Evolutionary conservation across 2,113 vertebrate species (phyloP).

Genomic region (Perccottus glenii): DNA sequence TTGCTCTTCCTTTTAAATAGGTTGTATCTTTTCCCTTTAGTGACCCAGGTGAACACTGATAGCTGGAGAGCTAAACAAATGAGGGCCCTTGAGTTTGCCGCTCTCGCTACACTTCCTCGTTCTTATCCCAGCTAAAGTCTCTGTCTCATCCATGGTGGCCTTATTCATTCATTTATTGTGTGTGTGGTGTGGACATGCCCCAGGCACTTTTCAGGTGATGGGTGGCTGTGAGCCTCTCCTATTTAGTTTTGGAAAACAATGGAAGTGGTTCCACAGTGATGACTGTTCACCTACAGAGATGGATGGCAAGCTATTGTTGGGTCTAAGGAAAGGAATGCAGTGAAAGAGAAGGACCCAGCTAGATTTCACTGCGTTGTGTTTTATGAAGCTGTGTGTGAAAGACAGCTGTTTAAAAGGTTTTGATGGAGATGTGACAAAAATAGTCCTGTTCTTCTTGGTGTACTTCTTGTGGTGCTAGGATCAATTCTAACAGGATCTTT

Average conservation of each 20-base stretch:
- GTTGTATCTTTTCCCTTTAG: constrained; percentile 16
- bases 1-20: neutral
- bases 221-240: constrained; percentile 49
- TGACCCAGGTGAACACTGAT: constrained; percentile 43
- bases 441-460: neutral
- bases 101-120: constrained; percentile 32
- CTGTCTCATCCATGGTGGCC: constrained; percentile 55
- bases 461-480: neutral
- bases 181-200: constrained; percentile 42
- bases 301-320: constrained; percentile 54
- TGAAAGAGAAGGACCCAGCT: constrained; percentile 36
- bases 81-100: constrained; percentile 21
- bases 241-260: constrained; percentile 70
- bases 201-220: constrained; percentile 67
- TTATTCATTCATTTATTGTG: constrained; percentile 41
- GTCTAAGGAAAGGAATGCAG: constrained; percentile 37
- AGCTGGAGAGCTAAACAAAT: constrained; percentile 41
- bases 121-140: constrained; percentile 33
- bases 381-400: constrained; percentile 9
- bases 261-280: constrained; percentile 33
- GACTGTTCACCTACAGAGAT: constrained; percentile 46
- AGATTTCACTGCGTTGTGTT: constrained; percentile 46
- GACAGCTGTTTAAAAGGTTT: constrained; percentile 7
- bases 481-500: neutral
- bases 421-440: constrained; percentile 3